Evolutionary conservation across 2,797 vertebrate genomes (phyloP).

Genomic region (Limosa lapponica): DNA sequence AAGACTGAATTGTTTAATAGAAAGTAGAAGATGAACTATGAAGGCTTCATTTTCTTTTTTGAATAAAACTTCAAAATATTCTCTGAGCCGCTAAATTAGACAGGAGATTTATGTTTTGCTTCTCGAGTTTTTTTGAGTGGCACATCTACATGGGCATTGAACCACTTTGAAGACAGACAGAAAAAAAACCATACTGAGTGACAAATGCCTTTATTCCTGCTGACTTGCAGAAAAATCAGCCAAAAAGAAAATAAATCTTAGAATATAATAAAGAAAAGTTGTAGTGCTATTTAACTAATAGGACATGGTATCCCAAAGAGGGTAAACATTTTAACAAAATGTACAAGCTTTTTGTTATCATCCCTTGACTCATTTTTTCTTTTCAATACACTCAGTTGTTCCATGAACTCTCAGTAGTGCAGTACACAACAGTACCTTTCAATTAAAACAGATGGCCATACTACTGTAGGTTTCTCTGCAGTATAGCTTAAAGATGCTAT

Average conservation of each 20-base stretch:
- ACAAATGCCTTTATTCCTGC: background rate
- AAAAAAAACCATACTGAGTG: background rate
- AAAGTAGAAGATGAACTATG: background rate
- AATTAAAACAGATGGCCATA: conserved; percentile 18
- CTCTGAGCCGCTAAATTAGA: background rate
- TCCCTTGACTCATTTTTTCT: background rate
- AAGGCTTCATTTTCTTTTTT: background rate
- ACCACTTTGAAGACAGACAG: background rate
- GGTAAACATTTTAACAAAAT: background rate
- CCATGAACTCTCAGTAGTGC: background rate
- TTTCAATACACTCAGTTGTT: background rate
- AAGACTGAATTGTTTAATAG: background rate
- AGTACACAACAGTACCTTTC: conserved; percentile 16
- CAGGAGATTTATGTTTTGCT: background rate
- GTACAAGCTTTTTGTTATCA: background rate
- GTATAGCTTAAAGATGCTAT: background rate
- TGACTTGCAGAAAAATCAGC: background rate
- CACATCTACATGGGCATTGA: background rate
- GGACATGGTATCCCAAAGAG: background rate
- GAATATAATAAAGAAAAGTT: background rate
- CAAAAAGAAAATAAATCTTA: background rate
- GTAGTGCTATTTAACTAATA: background rate
- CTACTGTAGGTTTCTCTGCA: background rate
- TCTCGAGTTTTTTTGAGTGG: background rate
- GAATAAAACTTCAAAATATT: background rate